Evolutionary conservation across 2,113 vertebrate species (phyloP).

Genomic region (Saguinus midas): DNA sequence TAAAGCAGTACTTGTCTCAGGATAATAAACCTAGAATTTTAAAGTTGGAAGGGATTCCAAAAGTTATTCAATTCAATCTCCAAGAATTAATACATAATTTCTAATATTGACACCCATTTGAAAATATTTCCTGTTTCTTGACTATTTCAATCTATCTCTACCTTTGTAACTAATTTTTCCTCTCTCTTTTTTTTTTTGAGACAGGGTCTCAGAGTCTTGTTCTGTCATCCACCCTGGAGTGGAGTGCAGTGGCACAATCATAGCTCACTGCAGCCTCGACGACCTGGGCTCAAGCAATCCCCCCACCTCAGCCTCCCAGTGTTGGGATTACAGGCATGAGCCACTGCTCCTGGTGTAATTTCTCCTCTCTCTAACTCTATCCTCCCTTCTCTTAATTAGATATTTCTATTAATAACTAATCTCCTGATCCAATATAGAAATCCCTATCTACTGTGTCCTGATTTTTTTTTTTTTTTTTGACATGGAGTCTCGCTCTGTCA

Average conservation of each 20-base stretch:
- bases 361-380: neutral
- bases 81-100: neutral
- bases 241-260: no score
- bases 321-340: no score
- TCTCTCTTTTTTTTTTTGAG: neutral
- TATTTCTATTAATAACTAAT: slow-evolving; percentile 28
- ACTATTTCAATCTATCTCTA: slow-evolving; percentile 5
- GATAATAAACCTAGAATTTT: neutral
- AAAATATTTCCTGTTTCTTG: slow-evolving; percentile 22
- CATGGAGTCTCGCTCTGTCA: no score
- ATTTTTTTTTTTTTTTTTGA: neutral
- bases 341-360: neutral
- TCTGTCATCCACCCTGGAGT: no score
- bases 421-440: neutral
- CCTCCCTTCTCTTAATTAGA: neutral
- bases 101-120: slow-evolving; percentile 11
- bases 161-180: slow-evolving; percentile 1
- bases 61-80: neutral
- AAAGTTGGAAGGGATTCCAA: neutral
- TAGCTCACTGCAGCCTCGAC: no score
- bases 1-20: neutral
- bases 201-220: no score
- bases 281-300: no score
- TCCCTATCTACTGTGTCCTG: neutral
- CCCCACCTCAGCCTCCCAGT: no score